Evolutionary conservation across 2,113 vertebrate species (phyloP), one percentile per base, ranked within the genome.

Genomic region (Apodemus sylvaticus): DNA sequence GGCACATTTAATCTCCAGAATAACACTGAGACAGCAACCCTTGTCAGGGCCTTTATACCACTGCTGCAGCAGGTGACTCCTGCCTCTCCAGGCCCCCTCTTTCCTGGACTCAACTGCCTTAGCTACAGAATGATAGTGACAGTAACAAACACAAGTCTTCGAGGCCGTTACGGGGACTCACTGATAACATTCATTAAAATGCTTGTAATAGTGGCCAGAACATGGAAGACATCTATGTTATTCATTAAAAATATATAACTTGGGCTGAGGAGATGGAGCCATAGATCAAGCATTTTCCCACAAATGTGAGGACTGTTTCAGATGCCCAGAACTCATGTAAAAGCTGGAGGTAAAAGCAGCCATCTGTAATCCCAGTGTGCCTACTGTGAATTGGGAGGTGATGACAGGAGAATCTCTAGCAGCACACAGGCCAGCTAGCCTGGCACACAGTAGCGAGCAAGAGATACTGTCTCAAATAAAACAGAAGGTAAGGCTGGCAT

Each of bases 41-140:
- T 4, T 19, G 26, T 24, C 1, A 24, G 91, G 53, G 1, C 0
- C 12, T 10, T 31, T 0, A 26, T 1, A 2, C 60, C 5, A 17
- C 1, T 11, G 90, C 87, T 64, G 29, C 78, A 26, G 55, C 11
- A 5, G 34, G 7, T 29, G 90, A 36, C 64, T 66, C 45, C 51
- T 51, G 53, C 55, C 10, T 22, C 62, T 0, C 5, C 1, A 1
- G 22, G 78, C 45, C 36, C 42, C 48, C 62, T 11, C 60, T 77
- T 48, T 76, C 74, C 39, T 42, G 1, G 34, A 48, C 81, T 90
- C 64, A 5, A 45, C 13, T 26, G 66, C 45, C n/a, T 81, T n/a
- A 45, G 64, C 53, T 96, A 29, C 19, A 94, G 60, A 95, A 91
- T 19, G 48, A 29, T 2, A 58, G 55, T 1, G 53, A 22, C 12